Conservation (phyloP, 2,888 invertebrate genomes). For the Heteromyza rotundicornis region DNA sequence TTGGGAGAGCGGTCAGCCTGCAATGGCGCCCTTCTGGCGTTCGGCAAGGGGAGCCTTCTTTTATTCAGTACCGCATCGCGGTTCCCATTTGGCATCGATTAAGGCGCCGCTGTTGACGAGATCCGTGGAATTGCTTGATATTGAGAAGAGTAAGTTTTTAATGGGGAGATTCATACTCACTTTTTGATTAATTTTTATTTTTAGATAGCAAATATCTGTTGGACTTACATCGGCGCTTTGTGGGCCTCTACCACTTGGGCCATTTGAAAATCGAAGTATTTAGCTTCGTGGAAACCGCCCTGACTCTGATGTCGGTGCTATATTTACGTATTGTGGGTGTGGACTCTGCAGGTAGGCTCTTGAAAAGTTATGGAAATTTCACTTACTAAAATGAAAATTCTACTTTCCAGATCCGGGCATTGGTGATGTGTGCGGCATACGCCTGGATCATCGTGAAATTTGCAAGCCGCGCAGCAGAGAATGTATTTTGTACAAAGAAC, state of each 20-base stretch:
- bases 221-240: slow-evolving; percentile 71
- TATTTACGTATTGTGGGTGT: slow-evolving; percentile 78
- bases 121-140: slow-evolving; percentile 79
- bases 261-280: slow-evolving; percentile 67
- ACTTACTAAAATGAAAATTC: neutral
- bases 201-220: slow-evolving; percentile 75
- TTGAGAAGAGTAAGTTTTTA: slow-evolving; percentile 71
- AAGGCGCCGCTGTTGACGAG: slow-evolving; percentile 76
- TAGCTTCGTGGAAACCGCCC: slow-evolving; percentile 79
- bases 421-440: slow-evolving; percentile 76
- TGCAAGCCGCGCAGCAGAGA: slow-evolving; percentile 80
- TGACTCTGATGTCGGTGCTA: slow-evolving; percentile 77
- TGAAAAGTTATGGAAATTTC: neutral
- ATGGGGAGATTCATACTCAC: neutral
- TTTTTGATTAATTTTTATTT: neutral
- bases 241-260: slow-evolving; percentile 65
- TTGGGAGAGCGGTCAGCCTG: slow-evolving; percentile 63
- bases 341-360: slow-evolving; percentile 74
- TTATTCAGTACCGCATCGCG: slow-evolving; percentile 86
- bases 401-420: slow-evolving; percentile 75
- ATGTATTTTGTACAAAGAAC: slow-evolving; percentile 73
- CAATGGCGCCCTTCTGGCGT: slow-evolving; percentile 64
- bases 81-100: slow-evolving; percentile 78
- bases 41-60: slow-evolving; percentile 75
- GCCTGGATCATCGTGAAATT: slow-evolving; percentile 82